Percentiles rank a stretch among this genome's conserved stretches.
Evolutionary conservation across 2,113 vertebrate species (phyloP).

Genomic region (Hystrix brachyura): DNA sequence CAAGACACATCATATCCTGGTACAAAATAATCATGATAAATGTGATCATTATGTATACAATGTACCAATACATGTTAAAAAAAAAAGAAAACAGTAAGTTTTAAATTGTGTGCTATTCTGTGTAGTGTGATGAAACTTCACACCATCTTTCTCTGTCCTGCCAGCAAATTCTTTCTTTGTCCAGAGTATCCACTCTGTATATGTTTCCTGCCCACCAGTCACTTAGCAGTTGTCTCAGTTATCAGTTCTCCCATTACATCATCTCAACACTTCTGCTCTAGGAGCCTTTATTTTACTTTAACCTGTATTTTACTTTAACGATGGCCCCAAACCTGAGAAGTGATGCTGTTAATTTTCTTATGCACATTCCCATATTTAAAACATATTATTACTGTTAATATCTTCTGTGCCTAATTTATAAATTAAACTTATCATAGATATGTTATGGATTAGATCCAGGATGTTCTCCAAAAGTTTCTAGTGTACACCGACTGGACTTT

Average conservation of each 20-base stretch:
- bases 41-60: too few species aligned
- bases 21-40: too few species aligned
- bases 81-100: too few species aligned
- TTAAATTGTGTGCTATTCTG: neutral
- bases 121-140: neutral
- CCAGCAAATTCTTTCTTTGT: neutral
- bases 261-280: neutral
- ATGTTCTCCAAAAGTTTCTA: neutral
- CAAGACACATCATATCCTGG: too few species aligned
- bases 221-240: neutral
- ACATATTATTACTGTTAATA: neutral
- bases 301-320: neutral
- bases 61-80: too few species aligned
- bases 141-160: neutral
- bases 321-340: neutral
- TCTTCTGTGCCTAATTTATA: neutral
- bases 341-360: neutral
- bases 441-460: neutral
- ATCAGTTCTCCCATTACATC: neutral
- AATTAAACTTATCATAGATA: neutral
- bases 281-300: neutral
- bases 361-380: neutral
- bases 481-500: neutral
- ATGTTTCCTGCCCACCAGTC: too few species aligned
- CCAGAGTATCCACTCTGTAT: neutral